Percentiles rank a stretch among this genome's conserved stretches.
Conservation (phyloP, 2,888 invertebrate species). For the Parnassius smintheus region DNA sequence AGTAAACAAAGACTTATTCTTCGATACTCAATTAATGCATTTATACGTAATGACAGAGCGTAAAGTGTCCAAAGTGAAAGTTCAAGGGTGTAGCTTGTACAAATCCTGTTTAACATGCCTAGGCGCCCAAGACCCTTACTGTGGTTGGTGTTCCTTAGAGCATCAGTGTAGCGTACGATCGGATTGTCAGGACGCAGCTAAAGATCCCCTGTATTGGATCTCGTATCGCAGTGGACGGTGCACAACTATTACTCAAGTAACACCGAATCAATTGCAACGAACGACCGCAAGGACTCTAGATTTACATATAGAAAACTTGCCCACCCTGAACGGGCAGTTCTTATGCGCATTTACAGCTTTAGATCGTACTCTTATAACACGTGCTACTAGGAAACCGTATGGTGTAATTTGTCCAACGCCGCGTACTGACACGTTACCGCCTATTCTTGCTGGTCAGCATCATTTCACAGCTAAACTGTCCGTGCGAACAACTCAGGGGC, state of each 20-base stretch:
- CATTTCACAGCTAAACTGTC: conserved; percentile 97
- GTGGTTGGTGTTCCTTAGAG: conserved; percentile 98
- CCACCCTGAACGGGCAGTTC: conserved; percentile 93
- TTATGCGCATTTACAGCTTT: conserved; percentile 96
- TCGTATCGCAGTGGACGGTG: conserved; percentile 98
- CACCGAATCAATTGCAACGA: conserved; percentile 94
- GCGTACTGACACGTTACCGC: conserved; percentile 94
- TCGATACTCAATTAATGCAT: conserved; percentile 94
- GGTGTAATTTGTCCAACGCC: conserved; percentile 98
- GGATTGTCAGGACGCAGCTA: conserved; percentile 95
- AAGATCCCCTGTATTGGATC: conserved; percentile 97
- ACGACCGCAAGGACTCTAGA: conserved; percentile 96
- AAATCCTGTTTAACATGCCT: conserved; percentile 95
- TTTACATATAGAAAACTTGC: conserved; percentile 96
- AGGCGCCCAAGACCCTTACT: conserved; percentile 97
- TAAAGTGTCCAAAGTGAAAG: conserved; percentile 96
- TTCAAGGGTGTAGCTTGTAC: conserved; percentile 95
- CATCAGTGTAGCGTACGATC: conserved; percentile 96
- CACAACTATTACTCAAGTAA: conserved; percentile 95
- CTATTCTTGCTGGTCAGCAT: conserved; percentile 95
- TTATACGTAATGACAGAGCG: conserved; percentile 96
- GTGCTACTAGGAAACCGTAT: conserved; percentile 93
- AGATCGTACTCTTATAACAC: conserved; percentile 93
- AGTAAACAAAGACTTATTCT: conserved; percentile 94
- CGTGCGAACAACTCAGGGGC: conserved; percentile 93